Percentiles rank a stretch among this genome's conserved stretches.
These are phyloP conservation scores for Gymnothorax reevesii DNA, from an alignment of 2,797 vertebrate genomes.

Conservation along the genomic window DNA sequence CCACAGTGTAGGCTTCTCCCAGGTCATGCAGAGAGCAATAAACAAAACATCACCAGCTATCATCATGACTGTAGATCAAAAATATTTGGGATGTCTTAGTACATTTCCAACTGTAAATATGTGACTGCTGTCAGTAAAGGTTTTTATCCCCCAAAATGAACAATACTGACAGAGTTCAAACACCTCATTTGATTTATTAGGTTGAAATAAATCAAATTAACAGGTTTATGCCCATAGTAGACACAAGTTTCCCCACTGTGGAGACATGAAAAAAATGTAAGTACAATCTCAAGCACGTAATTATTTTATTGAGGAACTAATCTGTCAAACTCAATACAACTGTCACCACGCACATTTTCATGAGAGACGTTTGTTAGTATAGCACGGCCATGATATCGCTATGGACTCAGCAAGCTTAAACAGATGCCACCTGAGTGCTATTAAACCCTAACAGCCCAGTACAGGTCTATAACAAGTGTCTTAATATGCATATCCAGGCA, in stretches of 20 bases:
- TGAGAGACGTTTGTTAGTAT: not conserved
- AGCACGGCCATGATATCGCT: not conserved
- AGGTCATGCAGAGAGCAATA: not conserved
- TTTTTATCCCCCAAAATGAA: not conserved
- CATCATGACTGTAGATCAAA: not conserved
- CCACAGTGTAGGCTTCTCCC: not conserved
- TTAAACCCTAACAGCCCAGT: not conserved
- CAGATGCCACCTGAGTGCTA: not conserved
- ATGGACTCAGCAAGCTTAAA: not conserved
- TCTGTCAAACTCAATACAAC: not conserved
- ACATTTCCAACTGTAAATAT: not conserved
- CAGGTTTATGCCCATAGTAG: no score
- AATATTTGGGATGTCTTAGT: not conserved
- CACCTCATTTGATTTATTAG: not conserved
- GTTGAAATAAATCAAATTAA: not conserved
- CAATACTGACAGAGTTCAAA: not conserved
- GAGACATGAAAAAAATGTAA: not conserved
- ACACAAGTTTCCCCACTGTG: not conserved
- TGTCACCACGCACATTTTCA: constrained; percentile 5
- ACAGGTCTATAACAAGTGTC: not conserved
- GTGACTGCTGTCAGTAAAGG: not conserved
- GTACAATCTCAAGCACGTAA: not conserved
- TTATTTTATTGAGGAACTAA: not conserved
- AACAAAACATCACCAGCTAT: not conserved
- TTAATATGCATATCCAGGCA: not conserved